Conservation (phyloP, 2,113 vertebrate species). For the Trematocara zebra region DNA sequence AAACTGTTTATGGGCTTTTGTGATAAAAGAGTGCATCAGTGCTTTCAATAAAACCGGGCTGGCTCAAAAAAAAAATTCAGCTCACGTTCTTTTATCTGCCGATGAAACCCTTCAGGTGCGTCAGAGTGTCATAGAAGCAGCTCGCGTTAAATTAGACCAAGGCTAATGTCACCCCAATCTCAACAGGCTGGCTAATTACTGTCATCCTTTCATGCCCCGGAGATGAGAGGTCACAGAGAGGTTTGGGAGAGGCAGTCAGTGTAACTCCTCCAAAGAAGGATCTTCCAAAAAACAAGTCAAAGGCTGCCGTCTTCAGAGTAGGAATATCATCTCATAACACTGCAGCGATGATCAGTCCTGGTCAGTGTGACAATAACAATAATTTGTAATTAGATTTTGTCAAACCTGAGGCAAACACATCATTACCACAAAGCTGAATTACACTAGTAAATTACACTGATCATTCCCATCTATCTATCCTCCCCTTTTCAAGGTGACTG, state of each 20-base stretch:
- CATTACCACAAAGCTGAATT: neutral
- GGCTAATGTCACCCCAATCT: constrained; percentile 43
- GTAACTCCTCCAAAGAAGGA: neutral
- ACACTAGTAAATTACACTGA: neutral
- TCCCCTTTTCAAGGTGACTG: constrained; percentile 29
- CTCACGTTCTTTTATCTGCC: constrained; percentile 7
- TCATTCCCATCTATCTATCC: neutral
- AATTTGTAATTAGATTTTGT: neutral
- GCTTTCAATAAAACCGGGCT: neutral
- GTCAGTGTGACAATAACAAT: neutral
- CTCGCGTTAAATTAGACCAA: constrained; percentile 46
- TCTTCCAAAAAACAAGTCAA: neutral
- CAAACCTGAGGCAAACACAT: neutral
- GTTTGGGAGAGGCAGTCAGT: neutral
- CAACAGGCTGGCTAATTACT: constrained; percentile 49
- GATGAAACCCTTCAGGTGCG: constrained; percentile 58
- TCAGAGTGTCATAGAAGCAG: constrained; percentile 54
- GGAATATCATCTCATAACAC: neutral
- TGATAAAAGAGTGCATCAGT: constrained; percentile 20
- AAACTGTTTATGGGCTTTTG: neutral
- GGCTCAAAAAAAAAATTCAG: neutral
- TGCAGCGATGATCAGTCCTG: neutral
- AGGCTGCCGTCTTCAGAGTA: neutral
- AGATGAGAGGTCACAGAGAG: constrained; percentile 11
- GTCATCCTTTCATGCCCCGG: constrained; percentile 2